Base-by-base conservation (phyloP, 2,888 invertebrate species). In the Tachina lurida region DNA sequence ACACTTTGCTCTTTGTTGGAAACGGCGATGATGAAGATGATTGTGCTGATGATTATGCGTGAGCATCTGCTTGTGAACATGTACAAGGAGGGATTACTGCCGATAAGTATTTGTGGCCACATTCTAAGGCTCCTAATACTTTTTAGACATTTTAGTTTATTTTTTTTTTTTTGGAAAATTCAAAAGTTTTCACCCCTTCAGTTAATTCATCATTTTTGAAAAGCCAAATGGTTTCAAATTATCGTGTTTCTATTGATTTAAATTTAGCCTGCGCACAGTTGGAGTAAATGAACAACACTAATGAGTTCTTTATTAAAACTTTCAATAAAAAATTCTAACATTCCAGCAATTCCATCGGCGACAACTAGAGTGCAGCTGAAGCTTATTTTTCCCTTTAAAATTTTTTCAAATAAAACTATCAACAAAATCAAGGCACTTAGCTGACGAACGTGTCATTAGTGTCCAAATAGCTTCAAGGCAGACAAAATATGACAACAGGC, bases 1-100 rank as follows among this genome's bases (percentile, higher is more conserved):
- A 90, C 91, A 90, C 91, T 90, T 88, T 88, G 39, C 13, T 60
- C 71, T 68, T 63, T 19, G 49, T 15, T 12, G 41, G 67, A 63
- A 12, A 54, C 17, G 39, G 45, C 31, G 15, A 62, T 58, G 22
- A 22, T 22, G 22, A 22, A 22, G 22, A 52, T 52, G n/a, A 9
- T 52, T n/a, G 15, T 58, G 15, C 3, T 39, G 31, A 60, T 17
- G 31, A 41, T 70, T 56, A 43, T 41, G 41, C 17, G 52, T 41
- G 19, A 31, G 58, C 41, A 62, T 22, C 15, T 47, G 10, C 9
- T 47, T 47, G 7, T 47, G 31, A 9, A 8, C 3, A 31, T 45
- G 8, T 17, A 12, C 3, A 19, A 7, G 39, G n/a, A 58, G 31
- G 31, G 65, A 31, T 45, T 52, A 45, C 60, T 81, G 68, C 17